These are phyloP conservation scores for Fundulus diaphanus DNA, from an alignment of 2,797 vertebrate species.

Conservation along the genomic window DNA sequence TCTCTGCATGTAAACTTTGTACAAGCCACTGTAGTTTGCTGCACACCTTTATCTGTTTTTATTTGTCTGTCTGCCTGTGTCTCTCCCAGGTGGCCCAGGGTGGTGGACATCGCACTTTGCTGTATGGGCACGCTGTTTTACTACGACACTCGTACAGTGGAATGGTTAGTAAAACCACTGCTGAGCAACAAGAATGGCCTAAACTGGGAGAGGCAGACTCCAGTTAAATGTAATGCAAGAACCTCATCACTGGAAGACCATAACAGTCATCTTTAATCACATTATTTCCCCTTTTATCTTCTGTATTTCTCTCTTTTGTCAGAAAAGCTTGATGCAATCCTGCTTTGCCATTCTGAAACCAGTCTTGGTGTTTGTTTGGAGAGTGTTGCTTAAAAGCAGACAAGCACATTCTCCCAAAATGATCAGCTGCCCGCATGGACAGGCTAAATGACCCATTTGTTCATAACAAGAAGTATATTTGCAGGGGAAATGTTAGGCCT, in stretches of 20 bases:
- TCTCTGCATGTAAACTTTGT: not conserved
- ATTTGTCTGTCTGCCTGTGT: not conserved
- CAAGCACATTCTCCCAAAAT: not conserved
- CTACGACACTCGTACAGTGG: slow-evolving; percentile 94
- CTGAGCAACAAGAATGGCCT: not conserved
- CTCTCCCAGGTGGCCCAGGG: slow-evolving; percentile 87
- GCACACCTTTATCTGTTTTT: slow-evolving; percentile 6
- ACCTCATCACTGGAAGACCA: no score
- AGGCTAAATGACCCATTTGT: not conserved
- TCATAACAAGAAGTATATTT: not conserved
- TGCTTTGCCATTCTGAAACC: not conserved
- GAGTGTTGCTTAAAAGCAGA: not conserved
- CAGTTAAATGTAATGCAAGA: not conserved
- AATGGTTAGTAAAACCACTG: slow-evolving; percentile 83
- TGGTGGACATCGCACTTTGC: slow-evolving; percentile 91
- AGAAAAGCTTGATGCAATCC: not conserved
- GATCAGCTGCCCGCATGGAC: not conserved
- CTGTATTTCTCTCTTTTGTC: not conserved
- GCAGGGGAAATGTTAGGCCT: not conserved
- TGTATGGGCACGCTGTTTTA: slow-evolving; percentile 93
- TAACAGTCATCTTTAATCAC: not conserved
- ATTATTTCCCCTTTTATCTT: not conserved
- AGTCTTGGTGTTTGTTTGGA: not conserved
- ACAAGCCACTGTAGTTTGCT: not conserved
- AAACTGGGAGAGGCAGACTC: not conserved